These are phyloP conservation scores for Lasius platythorax DNA, from an alignment of 2,888 invertebrate genomes.

Conservation along the genomic window DNA sequence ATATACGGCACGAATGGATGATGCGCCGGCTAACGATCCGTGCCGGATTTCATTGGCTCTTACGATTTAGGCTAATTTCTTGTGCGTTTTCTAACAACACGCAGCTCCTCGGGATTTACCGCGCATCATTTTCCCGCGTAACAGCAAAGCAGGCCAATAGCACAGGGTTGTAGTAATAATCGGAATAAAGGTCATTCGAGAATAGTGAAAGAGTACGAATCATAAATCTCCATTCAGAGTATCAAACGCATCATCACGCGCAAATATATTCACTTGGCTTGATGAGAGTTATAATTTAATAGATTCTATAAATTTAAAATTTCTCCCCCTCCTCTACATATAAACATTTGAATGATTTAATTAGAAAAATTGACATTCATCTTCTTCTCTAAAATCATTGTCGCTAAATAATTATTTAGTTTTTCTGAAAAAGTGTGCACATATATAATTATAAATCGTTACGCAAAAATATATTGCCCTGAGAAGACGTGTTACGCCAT, in stretches of 20 bases:
- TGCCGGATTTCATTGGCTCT: slow-evolving; percentile 51
- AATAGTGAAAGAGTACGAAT: background rate
- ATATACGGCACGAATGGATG: slow-evolving; percentile 48
- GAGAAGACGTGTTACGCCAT: background rate
- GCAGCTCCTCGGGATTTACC: background rate
- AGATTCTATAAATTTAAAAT: background rate
- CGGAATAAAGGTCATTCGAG: background rate
- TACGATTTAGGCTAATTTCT: slow-evolving; percentile 61
- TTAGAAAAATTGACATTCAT: background rate
- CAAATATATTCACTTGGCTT: background rate
- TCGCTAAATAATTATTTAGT: background rate
- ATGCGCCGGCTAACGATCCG: slow-evolving; percentile 52
- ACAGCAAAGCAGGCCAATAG: slow-evolving; percentile 29
- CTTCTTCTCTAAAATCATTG: background rate
- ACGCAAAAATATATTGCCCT: background rate
- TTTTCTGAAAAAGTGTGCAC: background rate
- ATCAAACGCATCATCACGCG: background rate
- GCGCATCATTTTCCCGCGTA: slow-evolving; percentile 31
- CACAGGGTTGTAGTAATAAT: slow-evolving; percentile 29
- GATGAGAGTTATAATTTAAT: background rate
- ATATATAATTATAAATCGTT: background rate
- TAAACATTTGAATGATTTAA: background rate
- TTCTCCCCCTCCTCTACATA: background rate
- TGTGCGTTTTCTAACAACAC: slow-evolving; percentile 47
- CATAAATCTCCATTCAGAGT: background rate